Conservation (phyloP, 2,888 invertebrate genomes). For the Stictocephala bisonia region DNA sequence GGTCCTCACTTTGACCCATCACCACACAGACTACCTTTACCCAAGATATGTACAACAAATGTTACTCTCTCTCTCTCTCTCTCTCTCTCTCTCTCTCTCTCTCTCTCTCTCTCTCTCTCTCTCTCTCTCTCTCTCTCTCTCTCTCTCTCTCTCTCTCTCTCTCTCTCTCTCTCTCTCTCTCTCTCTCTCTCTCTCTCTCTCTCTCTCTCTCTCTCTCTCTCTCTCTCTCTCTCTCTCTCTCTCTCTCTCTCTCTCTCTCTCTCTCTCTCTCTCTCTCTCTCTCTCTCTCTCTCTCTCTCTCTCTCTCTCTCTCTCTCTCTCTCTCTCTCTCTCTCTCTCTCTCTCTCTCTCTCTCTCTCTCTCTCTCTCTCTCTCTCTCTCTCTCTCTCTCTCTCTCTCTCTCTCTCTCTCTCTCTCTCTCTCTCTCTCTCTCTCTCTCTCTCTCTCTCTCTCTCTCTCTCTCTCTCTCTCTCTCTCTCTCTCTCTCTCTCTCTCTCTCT, state of each 20-base stretch:
- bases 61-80: no score
- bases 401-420: slow-evolving; percentile 13
- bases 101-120: no score
- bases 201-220: no score
- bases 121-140: no score
- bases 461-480: slow-evolving; percentile 13
- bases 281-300: slow-evolving; percentile 1
- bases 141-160: no score
- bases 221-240: slow-evolving; percentile 13
- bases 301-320: slow-evolving; percentile 9
- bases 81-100: no score
- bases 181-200: no score
- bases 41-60: no score
- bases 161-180: no score
- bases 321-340: slow-evolving; percentile 13
- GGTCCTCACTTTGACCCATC: no score
- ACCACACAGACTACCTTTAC: no score
- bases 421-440: slow-evolving; percentile 13
- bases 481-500: slow-evolving; percentile 13
- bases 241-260: slow-evolving; percentile 9
- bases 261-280: slow-evolving; percentile 6
- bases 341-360: slow-evolving; percentile 13
- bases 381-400: slow-evolving; percentile 13
- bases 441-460: slow-evolving; percentile 13
- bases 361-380: slow-evolving; percentile 13